A percentile compares a stretch with the other conserved stretches of the same genome.
Conservation (phyloP, 2,797 vertebrate genomes). For the Cuculus canorus region DNA sequence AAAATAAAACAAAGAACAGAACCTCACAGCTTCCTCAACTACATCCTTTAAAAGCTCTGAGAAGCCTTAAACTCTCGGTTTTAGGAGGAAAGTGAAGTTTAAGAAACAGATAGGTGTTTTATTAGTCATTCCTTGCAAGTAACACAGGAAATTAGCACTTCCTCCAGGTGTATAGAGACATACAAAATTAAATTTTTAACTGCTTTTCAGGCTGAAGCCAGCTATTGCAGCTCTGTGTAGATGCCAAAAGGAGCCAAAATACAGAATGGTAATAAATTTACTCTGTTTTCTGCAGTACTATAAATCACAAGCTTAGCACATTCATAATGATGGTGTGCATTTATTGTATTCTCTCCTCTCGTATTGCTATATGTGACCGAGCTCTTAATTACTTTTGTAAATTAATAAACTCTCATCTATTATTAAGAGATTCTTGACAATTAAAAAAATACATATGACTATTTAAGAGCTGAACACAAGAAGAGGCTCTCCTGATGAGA, state of each 20-base stretch:
- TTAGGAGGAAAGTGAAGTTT: not conserved
- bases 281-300: not conserved
- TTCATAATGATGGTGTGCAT: not conserved
- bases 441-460: not conserved
- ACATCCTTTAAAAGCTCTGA: not conserved
- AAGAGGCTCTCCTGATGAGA: not conserved
- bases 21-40: fast-evolving
- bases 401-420: not conserved
- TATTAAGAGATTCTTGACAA: not conserved
- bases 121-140: not conserved
- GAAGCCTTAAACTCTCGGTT: not conserved
- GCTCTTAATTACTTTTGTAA: not conserved
- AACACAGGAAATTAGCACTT: not conserved
- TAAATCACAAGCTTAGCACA: not conserved
- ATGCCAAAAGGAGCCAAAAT: not conserved
- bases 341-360: not conserved
- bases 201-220: not conserved
- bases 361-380: not conserved
- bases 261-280: not conserved
- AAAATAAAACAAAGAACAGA: not conserved
- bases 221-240: not conserved
- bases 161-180: not conserved
- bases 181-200: not conserved
- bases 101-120: not conserved
- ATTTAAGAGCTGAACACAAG: not conserved